Base-by-base conservation (phyloP, 2,797 vertebrate species). In the Sternotherus odoratus region DNA sequence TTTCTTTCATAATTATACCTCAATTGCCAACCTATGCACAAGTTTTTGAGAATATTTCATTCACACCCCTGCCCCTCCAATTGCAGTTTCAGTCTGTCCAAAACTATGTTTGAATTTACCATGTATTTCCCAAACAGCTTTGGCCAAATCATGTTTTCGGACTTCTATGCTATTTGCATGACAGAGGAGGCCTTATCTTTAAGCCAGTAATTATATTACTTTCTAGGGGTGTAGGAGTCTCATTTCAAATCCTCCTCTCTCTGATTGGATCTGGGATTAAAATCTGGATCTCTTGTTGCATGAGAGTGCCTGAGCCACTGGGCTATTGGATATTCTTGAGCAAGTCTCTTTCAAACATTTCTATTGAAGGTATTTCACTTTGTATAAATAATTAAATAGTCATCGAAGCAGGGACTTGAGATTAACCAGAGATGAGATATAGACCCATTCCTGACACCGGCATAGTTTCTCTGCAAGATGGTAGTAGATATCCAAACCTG, bases 401-500 rank as follows among this genome's bases (percentile, higher is more conserved):
- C 19, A 23, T 36, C 36, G 63, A 19, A 66, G 63, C 2, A 36
- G n/a, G 33, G 63, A 66, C 19, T 66, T 23, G n/a, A n/a, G 33
- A 66, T 66, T 66, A 36, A 9, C 9, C 33, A 66, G 63, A 66
- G 63, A 36, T 63, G 16, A 63, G 17, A 63, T 63, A 33, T 10
- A n/a, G 33, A 19, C 60, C 2, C 50, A 1, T 82, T 92, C 85
- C 86, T 60, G 11, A 39, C 6, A 54, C 3, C 7, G 74, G 21
- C 77, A 83, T 0, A 2, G 54, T 46, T 1, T 39, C 3, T 77
- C 51, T 56, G 2, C 12, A 8, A 72, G 77, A 53, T 82, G 1
- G 4, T 11, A 8, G 15, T 74, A 2, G 48, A 36, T 66, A 17
- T 50, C 0, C 0, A n/a, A 4, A 23, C 86, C 30, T 69, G 9